These are phyloP conservation scores for Drosophila eugracilis DNA, from an alignment of 1,140 invertebrate genomes.

Conservation along the genomic window DNA sequence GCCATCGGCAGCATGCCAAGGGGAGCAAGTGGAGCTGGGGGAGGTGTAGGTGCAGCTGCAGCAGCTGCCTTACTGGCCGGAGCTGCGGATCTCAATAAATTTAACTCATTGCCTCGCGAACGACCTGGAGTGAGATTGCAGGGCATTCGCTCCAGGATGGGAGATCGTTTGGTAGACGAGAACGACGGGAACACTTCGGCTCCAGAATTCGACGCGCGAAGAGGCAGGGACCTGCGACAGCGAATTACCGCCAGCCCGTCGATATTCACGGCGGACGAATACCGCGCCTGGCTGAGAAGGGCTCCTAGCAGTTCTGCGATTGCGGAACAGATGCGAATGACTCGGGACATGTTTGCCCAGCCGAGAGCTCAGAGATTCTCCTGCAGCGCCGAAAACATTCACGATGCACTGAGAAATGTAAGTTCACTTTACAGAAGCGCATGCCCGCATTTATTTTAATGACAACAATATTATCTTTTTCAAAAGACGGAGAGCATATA, in stretches of 20 bases:
- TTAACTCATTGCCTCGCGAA: slow-evolving; percentile 91
- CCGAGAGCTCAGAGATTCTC: slow-evolving; percentile 91
- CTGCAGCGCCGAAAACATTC: slow-evolving; percentile 95
- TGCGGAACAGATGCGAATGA: slow-evolving; percentile 94
- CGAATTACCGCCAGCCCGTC: slow-evolving; percentile 84
- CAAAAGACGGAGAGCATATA: slow-evolving; percentile 88
- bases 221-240: slow-evolving; percentile 85
- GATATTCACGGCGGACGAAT: slow-evolving; percentile 96
- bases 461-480: neutral
- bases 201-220: slow-evolving; percentile 90
- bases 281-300: slow-evolving; percentile 94
- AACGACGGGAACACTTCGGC: slow-evolving; percentile 93
- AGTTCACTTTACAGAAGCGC: no score
- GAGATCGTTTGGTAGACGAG: slow-evolving; percentile 89
- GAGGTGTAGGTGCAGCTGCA: slow-evolving; percentile 57
- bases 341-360: slow-evolving; percentile 87
- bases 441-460: no score
- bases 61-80: slow-evolving; percentile 79
- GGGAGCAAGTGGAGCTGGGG: slow-evolving; percentile 85
- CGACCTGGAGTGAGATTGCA: slow-evolving; percentile 86
- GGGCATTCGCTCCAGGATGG: slow-evolving; percentile 76
- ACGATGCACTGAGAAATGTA: slow-evolving; percentile 91
- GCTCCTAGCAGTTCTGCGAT: slow-evolving; percentile 96
- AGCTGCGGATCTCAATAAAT: slow-evolving; percentile 86
- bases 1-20: slow-evolving; percentile 85